These are phyloP conservation scores for Thereva unica DNA, from an alignment of 2,888 invertebrate species.

Conservation along the genomic window DNA sequence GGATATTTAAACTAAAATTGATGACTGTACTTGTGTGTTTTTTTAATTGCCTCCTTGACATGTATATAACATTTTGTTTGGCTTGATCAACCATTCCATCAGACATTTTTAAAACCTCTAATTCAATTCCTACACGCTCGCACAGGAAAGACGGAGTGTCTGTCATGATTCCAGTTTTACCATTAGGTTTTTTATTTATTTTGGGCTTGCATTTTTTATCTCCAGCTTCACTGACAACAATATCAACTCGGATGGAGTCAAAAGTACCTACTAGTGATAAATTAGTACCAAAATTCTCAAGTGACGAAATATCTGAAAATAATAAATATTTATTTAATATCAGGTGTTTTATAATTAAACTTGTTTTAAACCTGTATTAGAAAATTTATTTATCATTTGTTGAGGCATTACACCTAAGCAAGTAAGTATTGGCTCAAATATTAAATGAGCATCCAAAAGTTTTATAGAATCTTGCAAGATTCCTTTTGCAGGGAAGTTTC, in stretches of 20 bases:
- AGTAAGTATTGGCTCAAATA: slow-evolving; percentile 88
- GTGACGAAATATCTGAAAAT: slow-evolving; percentile 64
- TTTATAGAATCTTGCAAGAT: slow-evolving; percentile 81
- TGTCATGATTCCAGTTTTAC: slow-evolving; percentile 51
- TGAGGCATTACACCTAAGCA: slow-evolving; percentile 90
- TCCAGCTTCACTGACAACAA: slow-evolving; percentile 87
- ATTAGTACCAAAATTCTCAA: slow-evolving; percentile 89
- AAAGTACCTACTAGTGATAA: slow-evolving; percentile 81
- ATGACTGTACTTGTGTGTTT: slow-evolving; percentile 90
- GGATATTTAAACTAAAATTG: slow-evolving; percentile 85
- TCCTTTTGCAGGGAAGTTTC: slow-evolving; percentile 58
- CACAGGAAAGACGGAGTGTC: slow-evolving; percentile 90
- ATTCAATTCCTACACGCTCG: slow-evolving; percentile 85
- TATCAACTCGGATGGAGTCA: slow-evolving; percentile 88
- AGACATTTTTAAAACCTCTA: slow-evolving; percentile 86
- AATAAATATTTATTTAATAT: background rate
- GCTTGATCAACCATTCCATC: slow-evolving; percentile 88
- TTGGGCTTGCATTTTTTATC: slow-evolving; percentile 61
- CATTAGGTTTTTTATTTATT: slow-evolving; percentile 49
- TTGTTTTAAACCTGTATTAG: slow-evolving; percentile 49
- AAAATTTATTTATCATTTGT: slow-evolving; percentile 66
- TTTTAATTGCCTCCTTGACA: slow-evolving; percentile 84
- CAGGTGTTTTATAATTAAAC: slow-evolving; percentile 1
- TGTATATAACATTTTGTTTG: slow-evolving; percentile 81
- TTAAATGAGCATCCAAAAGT: slow-evolving; percentile 89